Base-by-base conservation (phyloP, 1,140 invertebrate species). In the Aphelenchoides besseyi region DNA sequence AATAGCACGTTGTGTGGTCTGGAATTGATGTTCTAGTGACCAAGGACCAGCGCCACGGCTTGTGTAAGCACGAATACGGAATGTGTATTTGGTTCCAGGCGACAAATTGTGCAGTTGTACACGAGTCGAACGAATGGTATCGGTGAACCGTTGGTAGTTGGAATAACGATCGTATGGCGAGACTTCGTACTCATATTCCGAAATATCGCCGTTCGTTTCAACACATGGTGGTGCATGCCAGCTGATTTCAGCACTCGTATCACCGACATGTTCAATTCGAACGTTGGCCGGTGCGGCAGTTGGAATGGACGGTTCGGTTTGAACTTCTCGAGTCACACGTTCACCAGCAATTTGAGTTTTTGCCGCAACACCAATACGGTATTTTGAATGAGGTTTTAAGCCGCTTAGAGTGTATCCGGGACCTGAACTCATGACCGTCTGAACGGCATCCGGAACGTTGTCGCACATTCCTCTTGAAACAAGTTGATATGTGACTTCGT, bases 171-270 rank as follows among this genome's bases (percentile, higher is more conserved):
- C 82, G 16, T 61, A 72, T n/a, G 81, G 55, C 12, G 72, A 69
- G 1, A 85, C 74, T 62, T 83, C 82, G 28, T 85, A 83, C 68
- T 83, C 82, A 66, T 83, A 83, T 64, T 83, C 82, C 26, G 77
- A 72, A 41, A 83, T 78, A 59, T 83, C 82, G 36, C 83, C 82
- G 63, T 82, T 84, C 3, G 81, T 82, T 3, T 84, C 75, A 18
- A 81, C 71, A 68, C 82, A 83, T 23, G 81, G 79, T 5, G 82
- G 82, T 2, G 82, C 82, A 69, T 83, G 82, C 83, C 83, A 83
- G 32, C 71, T 80, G 53, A 83, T 54, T 5, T 73, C 74, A 32
- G 78, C 83, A 63, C 67, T 75, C 8, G 63, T 74, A 18, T 72
- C 70, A 3, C 57, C 69, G 12, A 73, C 69, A 9, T 74, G 71